phyloP scores from a whole-genome alignment of 2,888 invertebrate genomes.

The Cyclophora albipunctata region DNA sequence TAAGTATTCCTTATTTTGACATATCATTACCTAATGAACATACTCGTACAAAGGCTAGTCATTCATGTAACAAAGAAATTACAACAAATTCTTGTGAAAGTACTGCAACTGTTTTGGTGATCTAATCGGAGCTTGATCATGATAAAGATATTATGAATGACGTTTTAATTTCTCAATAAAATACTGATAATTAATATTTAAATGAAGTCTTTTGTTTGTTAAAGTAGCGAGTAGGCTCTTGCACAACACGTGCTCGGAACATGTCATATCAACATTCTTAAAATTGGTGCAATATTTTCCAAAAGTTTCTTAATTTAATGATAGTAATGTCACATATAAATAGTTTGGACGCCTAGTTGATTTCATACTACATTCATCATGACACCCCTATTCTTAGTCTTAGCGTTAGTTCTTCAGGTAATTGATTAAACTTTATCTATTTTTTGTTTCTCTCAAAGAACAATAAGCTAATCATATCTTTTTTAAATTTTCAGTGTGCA shows the following conservation, averaged over 20 bases:
- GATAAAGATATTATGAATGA: too few species aligned
- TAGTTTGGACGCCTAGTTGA: conserved; percentile 18
- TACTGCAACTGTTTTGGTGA: too few species aligned
- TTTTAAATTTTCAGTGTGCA: conserved; percentile 35
- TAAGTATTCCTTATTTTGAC: too few species aligned
- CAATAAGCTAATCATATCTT: neutral
- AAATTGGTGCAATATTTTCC: conserved; percentile 25
- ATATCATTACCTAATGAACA: too few species aligned
- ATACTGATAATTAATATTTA: too few species aligned
- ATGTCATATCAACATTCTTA: conserved; percentile 28
- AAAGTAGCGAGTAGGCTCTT: too few species aligned
- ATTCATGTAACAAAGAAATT: too few species aligned
- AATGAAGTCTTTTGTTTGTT: neutral
- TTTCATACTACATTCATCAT: conserved; percentile 37
- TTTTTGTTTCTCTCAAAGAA: neutral
- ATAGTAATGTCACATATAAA: conserved; percentile 45
- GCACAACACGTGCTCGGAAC: conserved; percentile 10
- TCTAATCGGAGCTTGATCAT: too few species aligned
- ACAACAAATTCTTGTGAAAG: too few species aligned
- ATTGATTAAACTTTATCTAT: conserved; percentile 13
- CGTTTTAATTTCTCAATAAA: too few species aligned
- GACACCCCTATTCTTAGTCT: conserved; percentile 45
- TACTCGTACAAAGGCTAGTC: too few species aligned
- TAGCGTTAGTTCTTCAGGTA: conserved; percentile 58
- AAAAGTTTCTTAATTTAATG: conserved; percentile 39